Base-by-base conservation (phyloP, 2,888 invertebrate genomes). In the Lasioglossum leucozonium region DNA sequence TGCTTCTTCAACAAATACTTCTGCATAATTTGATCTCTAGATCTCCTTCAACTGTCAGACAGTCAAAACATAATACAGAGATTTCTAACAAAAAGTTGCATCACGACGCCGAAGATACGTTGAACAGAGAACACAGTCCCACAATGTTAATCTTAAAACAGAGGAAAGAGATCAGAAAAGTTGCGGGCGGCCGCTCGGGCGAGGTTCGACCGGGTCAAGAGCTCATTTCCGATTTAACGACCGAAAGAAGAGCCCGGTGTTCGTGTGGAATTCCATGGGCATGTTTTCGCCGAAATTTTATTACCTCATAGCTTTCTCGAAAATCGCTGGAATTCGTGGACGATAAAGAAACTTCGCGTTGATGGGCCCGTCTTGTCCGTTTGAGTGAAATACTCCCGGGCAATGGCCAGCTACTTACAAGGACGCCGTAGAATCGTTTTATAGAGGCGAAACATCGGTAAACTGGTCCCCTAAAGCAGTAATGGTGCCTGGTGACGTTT, bases 141-240 rank as follows among this genome's bases (percentile, higher is more conserved):
- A 2, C 34, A n/a, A 40, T 37, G 37, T 40, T 67, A n/a, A 67
- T 67, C 6, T 67, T 37, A 22, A 67, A 67, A 22, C 37, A 67
- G 42, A 22, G 40, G 51, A 72, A 81, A 74, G 72, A 72, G 81
- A 88, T 84, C 78, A 85, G 85, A 69, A 80, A 86, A 86, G 82
- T 65, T 84, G 77, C 58, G 22, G 74, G 72, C 73, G 77, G 78
- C 69, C 75, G 67, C 40, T 16, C n/a, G 77, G 82, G 58, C 67
- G 62, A 78, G 79, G 74, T 55, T 72, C 80, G 82, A 77, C 73
- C 79, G 72, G 82, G 84, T 89, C 84, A 89, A 90, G 87, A 88
- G 82, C 85, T 89, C 87, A 86, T 90, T 90, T 86, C 87, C 84
- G 86, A 88, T 88, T 88, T 89, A 89, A 90, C 87, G 89, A 86